These are phyloP conservation scores for Sebastes matsubarae DNA, from an alignment of 2,797 vertebrate species.

Conservation along the genomic window DNA sequence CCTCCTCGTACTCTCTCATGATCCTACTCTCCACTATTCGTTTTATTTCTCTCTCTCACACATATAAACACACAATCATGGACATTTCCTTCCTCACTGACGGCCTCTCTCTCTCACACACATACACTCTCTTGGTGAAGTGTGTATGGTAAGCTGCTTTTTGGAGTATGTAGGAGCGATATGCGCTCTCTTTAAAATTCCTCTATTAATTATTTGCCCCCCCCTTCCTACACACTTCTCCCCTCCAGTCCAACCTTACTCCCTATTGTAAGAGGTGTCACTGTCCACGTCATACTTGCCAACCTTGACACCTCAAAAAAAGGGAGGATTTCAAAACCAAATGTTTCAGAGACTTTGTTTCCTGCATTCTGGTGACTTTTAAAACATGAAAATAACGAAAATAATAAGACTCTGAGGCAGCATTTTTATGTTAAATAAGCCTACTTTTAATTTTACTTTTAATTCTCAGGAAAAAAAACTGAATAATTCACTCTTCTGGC, in stretches of 20 bases:
- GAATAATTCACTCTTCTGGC: no score
- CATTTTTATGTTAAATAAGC: no score
- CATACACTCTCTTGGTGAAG: conserved; percentile 25
- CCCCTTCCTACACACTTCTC: neutral
- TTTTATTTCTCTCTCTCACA: neutral
- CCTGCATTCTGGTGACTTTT: neutral
- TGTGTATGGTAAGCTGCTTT: conserved; percentile 72
- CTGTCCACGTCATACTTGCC: conserved; percentile 8
- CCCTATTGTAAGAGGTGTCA: conserved; percentile 35
- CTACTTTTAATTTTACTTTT: no score
- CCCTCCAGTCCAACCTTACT: conserved; percentile 16
- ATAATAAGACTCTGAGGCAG: no score
- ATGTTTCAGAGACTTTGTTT: no score
- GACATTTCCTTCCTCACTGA: neutral
- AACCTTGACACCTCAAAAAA: no score
- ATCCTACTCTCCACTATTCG: neutral
- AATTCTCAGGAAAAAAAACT: no score
- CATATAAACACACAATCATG: neutral
- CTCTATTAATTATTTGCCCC: conserved; percentile 70
- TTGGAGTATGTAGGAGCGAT: conserved; percentile 53
- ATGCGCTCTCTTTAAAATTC: conserved; percentile 69
- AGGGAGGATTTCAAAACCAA: no score
- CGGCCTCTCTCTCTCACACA: neutral
- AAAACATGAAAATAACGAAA: no score
- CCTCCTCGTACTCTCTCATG: neutral